These are phyloP conservation scores for Smittia aterrima DNA, from an alignment of 2,888 invertebrate genomes.

Conservation along the genomic window DNA sequence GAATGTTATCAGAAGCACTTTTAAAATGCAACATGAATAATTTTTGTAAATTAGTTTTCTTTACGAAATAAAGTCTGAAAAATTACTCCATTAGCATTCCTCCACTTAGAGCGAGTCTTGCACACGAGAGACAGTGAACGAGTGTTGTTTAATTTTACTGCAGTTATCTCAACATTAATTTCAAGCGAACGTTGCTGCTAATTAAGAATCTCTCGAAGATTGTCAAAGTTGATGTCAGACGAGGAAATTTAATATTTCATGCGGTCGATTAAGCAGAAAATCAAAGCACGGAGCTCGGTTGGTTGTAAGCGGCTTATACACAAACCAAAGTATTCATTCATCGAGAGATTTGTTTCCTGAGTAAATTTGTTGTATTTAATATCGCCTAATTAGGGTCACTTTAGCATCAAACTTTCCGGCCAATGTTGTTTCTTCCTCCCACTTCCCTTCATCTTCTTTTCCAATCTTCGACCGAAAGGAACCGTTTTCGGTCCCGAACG, in stretches of 20 bases:
- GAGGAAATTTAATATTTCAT: no score
- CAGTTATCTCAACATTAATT: neutral
- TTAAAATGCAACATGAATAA: slow-evolving; percentile 41
- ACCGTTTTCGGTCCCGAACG: neutral
- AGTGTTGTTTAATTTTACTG: slow-evolving; percentile 9
- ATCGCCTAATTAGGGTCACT: slow-evolving; percentile 40
- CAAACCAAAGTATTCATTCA: no score
- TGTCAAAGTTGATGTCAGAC: no score
- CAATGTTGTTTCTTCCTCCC: neutral
- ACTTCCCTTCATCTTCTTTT: neutral
- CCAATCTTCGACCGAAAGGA: neutral
- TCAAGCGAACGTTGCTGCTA: neutral
- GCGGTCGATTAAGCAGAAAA: no score
- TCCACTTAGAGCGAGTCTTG: neutral
- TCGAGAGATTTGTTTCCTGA: neutral
- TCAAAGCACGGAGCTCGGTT: no score
- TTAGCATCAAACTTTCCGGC: slow-evolving; percentile 30
- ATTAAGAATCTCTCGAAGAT: no score
- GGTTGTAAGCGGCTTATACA: no score
- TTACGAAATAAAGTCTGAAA: slow-evolving; percentile 13
- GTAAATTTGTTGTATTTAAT: slow-evolving; percentile 25
- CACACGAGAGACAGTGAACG: neutral
- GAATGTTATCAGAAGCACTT: slow-evolving; percentile 31
- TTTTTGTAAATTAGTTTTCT: slow-evolving; percentile 38
- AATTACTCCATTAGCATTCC: slow-evolving; percentile 20